A percentile compares a stretch with the other conserved stretches of the same genome.
Conservation (phyloP, 2,113 vertebrate species). For the Hyaena hyaena region DNA sequence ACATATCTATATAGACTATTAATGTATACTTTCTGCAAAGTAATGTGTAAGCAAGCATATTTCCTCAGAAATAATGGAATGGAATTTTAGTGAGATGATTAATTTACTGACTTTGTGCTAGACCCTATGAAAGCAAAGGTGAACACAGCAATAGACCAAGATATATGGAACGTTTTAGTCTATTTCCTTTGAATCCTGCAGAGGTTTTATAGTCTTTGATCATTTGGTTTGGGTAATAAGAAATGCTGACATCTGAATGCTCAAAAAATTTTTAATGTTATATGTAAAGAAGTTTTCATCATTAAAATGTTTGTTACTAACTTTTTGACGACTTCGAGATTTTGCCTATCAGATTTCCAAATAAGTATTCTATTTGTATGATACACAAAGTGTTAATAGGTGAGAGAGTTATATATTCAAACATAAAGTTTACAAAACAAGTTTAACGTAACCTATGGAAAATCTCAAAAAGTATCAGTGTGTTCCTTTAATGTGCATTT, state of each 20-base stretch:
- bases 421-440: not conserved
- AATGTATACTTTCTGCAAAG: not conserved
- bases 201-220: not conserved
- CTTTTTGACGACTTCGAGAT: slow-evolving; percentile 36
- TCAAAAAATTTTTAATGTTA: not conserved
- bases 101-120: slow-evolving; percentile 15
- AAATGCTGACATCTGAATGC: not conserved
- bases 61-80: slow-evolving; percentile 14
- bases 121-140: not conserved
- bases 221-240: not conserved
- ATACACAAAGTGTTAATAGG: not conserved
- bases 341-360: slow-evolving; percentile 16
- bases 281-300: not conserved
- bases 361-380: slow-evolving; percentile 15
- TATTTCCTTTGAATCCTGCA: not conserved
- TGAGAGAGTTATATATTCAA: not conserved
- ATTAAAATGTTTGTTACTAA: slow-evolving; percentile 24
- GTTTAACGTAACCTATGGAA: not conserved
- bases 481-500: not conserved
- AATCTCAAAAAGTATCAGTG: not conserved
- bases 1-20: not conserved
- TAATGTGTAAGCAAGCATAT: not conserved
- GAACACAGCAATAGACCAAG: not conserved
- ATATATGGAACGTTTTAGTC: not conserved
- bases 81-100: slow-evolving; percentile 1